phyloP scores from a whole-genome alignment of 2,113 vertebrate genomes.

The Mastomys natalensis region DNA sequence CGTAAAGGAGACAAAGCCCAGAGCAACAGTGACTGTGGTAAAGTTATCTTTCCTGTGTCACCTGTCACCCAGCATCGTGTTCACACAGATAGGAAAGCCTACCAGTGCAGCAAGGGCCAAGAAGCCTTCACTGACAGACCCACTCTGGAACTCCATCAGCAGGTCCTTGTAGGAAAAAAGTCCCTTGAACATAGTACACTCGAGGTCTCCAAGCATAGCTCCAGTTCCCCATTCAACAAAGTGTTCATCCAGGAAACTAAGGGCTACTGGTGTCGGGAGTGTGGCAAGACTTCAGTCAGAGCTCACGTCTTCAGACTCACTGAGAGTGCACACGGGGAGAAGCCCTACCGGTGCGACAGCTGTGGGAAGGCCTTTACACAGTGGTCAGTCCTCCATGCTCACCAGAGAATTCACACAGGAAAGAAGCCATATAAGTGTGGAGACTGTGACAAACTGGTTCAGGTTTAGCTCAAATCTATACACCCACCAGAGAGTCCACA shows the following conservation, averaged over 20 bases:
- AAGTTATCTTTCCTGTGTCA: not conserved
- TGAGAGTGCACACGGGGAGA: slow-evolving; percentile 3
- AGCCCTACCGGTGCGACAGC: not conserved
- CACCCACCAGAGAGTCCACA: too few species aligned
- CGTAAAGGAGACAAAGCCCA: not conserved
- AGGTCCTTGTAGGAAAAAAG: not conserved
- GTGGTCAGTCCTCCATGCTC: not conserved
- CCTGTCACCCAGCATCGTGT: not conserved
- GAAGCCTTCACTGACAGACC: not conserved
- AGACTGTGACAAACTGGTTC: not conserved
- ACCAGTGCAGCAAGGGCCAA: not conserved
- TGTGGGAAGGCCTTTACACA: slow-evolving; percentile 3
- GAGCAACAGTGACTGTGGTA: not conserved
- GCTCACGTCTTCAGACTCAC: not conserved
- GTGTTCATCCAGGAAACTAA: not conserved
- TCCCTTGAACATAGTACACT: accelerated
- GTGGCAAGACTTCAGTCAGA: not conserved
- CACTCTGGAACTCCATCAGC: not conserved
- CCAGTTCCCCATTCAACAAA: not conserved
- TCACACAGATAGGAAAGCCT: not conserved
- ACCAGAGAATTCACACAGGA: not conserved
- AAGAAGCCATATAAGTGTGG: not conserved
- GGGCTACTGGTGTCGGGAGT: slow-evolving; percentile 79
- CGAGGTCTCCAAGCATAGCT: accelerated
- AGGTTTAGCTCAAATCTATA: too few species aligned